Percentiles rank a stretch among this genome's conserved stretches.
Conservation (phyloP, 2,888 invertebrate genomes). For the Allacma fusca region DNA sequence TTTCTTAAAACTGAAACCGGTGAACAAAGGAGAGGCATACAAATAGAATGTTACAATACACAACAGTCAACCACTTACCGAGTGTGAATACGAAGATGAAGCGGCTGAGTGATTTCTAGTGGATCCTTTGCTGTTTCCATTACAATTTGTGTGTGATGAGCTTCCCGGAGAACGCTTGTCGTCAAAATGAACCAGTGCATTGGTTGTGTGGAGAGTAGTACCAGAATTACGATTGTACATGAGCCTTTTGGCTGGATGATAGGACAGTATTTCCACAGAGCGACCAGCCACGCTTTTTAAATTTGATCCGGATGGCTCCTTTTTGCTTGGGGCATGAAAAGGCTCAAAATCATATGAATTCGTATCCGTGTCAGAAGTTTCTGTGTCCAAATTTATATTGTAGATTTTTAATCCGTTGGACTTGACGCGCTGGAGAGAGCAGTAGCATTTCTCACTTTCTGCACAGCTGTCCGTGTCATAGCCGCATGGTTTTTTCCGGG, state of each 20-base stretch:
- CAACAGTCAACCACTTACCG: conserved; percentile 27
- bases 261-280: conserved; percentile 59
- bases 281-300: conserved; percentile 46
- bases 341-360: conserved; percentile 61
- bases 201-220: conserved; percentile 42
- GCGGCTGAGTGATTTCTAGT: conserved; percentile 28
- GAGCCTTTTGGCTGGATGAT: conserved; percentile 56
- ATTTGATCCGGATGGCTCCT: conserved; percentile 38
- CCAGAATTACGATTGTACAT: conserved; percentile 39
- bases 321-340: conserved; percentile 48
- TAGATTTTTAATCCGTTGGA: conserved; percentile 62
- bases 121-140: conserved; percentile 11
- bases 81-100: conserved; percentile 37
- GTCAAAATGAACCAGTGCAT: conserved; percentile 53
- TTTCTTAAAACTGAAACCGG: no score
- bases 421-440: conserved; percentile 62
- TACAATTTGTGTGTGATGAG: not conserved
- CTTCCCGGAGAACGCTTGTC: conserved; percentile 17
- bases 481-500: conserved; percentile 71
- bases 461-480: conserved; percentile 87
- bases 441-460: conserved; percentile 63
- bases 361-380: conserved; percentile 61
- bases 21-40: no score
- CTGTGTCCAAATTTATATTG: conserved; percentile 62
- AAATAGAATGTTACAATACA: not conserved